A percentile compares a stretch with the other conserved stretches of the same genome.
phyloP scores from a whole-genome alignment of 2,888 invertebrate genomes.

The Dastarcus helophoroides region DNA sequence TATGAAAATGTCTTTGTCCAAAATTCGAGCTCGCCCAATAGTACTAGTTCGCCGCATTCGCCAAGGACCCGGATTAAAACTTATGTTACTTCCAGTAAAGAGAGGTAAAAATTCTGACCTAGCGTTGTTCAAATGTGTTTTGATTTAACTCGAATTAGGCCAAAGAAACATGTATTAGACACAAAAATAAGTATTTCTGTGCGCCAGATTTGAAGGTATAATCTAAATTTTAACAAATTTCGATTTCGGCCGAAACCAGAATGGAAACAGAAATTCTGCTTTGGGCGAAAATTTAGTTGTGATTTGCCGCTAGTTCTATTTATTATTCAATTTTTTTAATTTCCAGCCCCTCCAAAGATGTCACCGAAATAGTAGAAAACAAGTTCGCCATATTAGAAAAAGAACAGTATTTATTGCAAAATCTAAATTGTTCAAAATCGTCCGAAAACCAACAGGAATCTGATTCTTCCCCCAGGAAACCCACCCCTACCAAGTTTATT shows the following conservation, averaged over 20 bases:
- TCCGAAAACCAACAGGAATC: slow-evolving; percentile 30
- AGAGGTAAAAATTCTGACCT: too few relatives aligned
- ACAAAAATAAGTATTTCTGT: too few relatives aligned
- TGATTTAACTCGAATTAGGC: too few relatives aligned
- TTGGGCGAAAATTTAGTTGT: too few relatives aligned
- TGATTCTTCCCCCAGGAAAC: slow-evolving; percentile 26
- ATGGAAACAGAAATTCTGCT: too few relatives aligned
- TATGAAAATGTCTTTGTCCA: slow-evolving; percentile 48
- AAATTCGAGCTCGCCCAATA: slow-evolving; percentile 35
- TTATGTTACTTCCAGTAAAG: slow-evolving; percentile 32
- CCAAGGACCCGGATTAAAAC: slow-evolving; percentile 54
- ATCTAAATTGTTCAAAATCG: slow-evolving; percentile 18
- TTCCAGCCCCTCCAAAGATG: slow-evolving; percentile 27
- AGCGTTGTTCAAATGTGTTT: too few relatives aligned
- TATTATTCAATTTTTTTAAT: slow-evolving; percentile 7
- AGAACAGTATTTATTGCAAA: slow-evolving; percentile 26
- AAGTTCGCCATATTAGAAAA: slow-evolving; percentile 37
- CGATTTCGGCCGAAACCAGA: too few relatives aligned
- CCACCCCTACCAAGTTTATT: slow-evolving; percentile 31
- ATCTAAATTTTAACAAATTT: too few relatives aligned
- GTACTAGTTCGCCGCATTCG: slow-evolving; percentile 41
- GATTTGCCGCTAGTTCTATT: slow-evolving; percentile 3
- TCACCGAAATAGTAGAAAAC: slow-evolving; percentile 36
- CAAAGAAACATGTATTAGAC: too few relatives aligned
- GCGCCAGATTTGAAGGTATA: too few relatives aligned